Conservation (phyloP, 2,888 invertebrate genomes). For the Sesia apiformis region DNA sequence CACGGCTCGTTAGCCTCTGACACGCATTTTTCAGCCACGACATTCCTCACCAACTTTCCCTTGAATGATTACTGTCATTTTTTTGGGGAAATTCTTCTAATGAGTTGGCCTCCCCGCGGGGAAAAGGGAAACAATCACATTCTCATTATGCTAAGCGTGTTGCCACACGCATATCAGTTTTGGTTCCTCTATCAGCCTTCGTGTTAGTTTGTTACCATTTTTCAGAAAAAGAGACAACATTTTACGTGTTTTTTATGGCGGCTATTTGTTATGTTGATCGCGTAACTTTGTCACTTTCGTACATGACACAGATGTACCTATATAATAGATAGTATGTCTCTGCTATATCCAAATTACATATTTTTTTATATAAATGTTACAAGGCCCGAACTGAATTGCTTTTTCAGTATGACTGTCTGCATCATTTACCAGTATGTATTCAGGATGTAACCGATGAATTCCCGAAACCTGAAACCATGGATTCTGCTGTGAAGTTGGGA, state of each 20-base stretch:
- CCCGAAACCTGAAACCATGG: no score
- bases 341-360: no score
- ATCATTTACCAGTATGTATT: no score
- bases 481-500: no score
- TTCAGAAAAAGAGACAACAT: not conserved
- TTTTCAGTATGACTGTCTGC: no score
- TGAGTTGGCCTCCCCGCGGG: constrained; percentile 21
- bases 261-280: constrained; percentile 5
- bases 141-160: constrained; percentile 45
- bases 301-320: not conserved
- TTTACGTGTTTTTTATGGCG: constrained; percentile 5
- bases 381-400: no score
- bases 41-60: constrained; percentile 42
- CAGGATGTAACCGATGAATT: no score
- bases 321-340: no score
- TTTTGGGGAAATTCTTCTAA: constrained; percentile 18
- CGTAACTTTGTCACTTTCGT: not conserved
- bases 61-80: constrained; percentile 51
- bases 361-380: no score
- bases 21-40: constrained; percentile 14
- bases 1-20: constrained; percentile 45
- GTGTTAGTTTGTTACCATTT: constrained; percentile 1
- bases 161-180: constrained; percentile 37
- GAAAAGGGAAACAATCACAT: constrained; percentile 38
- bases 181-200: not conserved